Conservation (phyloP, 2,797 vertebrate genomes). For the Adrianichthys oophorus region DNA sequence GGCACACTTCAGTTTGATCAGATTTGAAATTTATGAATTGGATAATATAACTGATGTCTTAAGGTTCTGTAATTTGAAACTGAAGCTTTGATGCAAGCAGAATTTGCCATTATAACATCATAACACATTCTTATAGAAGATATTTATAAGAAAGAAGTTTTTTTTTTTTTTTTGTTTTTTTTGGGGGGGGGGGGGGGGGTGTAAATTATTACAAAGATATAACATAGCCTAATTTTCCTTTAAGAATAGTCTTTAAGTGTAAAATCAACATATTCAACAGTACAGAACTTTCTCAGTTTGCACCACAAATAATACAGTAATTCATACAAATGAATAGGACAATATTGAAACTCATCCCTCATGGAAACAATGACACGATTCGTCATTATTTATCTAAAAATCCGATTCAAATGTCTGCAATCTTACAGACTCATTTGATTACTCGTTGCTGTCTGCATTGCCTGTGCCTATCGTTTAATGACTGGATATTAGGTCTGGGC, state of each 20-base stretch:
- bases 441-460: constrained; percentile 49
- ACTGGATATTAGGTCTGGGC: constrained; percentile 54
- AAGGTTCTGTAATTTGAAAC: no score
- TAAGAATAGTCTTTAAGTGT: constrained; percentile 5
- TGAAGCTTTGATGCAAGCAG: no score
- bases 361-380: constrained; percentile 25
- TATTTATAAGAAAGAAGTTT: no score
- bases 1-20: no score
- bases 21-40: no score
- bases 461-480: constrained; percentile 48
- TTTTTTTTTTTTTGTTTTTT: no score
- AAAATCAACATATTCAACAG: constrained; percentile 10
- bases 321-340: constrained; percentile 8
- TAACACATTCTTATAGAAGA: no score
- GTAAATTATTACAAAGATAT: no score
- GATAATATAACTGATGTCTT: no score
- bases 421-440: constrained; percentile 57
- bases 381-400: constrained; percentile 44
- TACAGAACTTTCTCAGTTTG: constrained; percentile 29
- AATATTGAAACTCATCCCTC: constrained; percentile 24
- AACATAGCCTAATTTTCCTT: constrained; percentile 1
- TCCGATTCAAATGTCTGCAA: constrained; percentile 54
- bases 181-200: no score
- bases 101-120: no score
- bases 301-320: constrained; percentile 4